phyloP scores from a whole-genome alignment of 2,888 invertebrate genomes.

The Standfussiana lucernea region DNA sequence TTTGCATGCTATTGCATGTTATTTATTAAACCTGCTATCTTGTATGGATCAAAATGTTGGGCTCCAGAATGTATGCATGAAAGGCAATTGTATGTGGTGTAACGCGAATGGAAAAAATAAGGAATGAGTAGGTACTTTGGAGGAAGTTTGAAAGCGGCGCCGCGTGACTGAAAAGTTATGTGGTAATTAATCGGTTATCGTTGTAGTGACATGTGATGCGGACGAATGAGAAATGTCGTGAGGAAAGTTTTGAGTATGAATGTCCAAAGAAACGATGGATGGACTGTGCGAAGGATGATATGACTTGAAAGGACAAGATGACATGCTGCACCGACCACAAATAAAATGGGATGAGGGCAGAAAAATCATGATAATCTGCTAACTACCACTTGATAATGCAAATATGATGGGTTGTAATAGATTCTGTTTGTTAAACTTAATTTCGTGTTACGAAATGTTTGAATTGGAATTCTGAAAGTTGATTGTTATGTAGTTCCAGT shows the following conservation, averaged over 20 bases:
- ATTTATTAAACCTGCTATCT: background rate
- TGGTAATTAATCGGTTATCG: background rate
- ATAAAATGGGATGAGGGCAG: background rate
- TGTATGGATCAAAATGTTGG: background rate
- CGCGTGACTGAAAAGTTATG: background rate
- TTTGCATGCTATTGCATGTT: no score
- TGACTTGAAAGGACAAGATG: background rate
- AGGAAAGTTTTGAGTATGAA: background rate
- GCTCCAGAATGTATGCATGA: no score
- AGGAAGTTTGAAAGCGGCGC: background rate
- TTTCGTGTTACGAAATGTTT: no score
- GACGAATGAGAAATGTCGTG: background rate
- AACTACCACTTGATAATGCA: background rate
- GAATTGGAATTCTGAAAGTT: no score
- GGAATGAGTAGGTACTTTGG: no score
- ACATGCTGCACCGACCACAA: no score
- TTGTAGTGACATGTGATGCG: background rate
- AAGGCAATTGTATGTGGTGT: background rate
- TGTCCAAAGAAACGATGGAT: background rate
- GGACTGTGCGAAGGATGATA: background rate
- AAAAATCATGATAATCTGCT: background rate
- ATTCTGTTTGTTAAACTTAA: background rate
- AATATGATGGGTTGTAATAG: background rate
- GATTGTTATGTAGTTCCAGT: background rate
- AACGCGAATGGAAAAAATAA: background rate